These are phyloP conservation scores for Caerostris darwini DNA, from an alignment of 1,140 invertebrate species.

Conservation along the genomic window DNA sequence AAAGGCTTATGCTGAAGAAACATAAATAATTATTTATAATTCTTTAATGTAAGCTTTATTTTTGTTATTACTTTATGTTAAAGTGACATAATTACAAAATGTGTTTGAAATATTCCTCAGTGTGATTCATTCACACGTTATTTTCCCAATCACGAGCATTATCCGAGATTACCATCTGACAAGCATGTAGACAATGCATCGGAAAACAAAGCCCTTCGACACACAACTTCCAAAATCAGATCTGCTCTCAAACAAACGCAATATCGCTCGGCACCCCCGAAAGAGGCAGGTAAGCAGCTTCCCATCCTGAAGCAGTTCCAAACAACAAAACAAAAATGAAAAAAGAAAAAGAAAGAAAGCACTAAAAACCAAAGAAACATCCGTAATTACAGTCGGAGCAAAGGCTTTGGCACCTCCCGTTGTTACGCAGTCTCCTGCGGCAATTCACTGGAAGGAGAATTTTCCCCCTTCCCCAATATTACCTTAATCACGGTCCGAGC, in stretches of 20 bases:
- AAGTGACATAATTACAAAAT: too few species aligned
- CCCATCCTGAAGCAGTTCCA: neutral
- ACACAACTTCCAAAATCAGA: neutral
- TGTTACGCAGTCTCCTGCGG: neutral
- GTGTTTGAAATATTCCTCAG: too few species aligned
- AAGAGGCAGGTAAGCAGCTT: neutral
- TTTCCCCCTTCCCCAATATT: slow-evolving; percentile 12
- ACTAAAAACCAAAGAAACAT: slow-evolving; percentile 29
- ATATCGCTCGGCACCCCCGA: neutral
- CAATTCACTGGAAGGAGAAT: slow-evolving; percentile 1
- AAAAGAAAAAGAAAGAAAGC: too few species aligned
- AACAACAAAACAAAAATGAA: neutral
- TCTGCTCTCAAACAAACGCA: neutral
- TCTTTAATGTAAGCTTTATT: too few species aligned
- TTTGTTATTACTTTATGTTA: too few species aligned
- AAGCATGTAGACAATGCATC: too few species aligned
- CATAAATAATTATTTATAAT: too few species aligned
- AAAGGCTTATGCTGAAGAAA: too few species aligned
- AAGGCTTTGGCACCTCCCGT: slow-evolving; percentile 31
- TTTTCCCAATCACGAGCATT: too few species aligned
- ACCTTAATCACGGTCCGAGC: slow-evolving; percentile 19
- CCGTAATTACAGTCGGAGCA: slow-evolving; percentile 7
- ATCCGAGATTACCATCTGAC: too few species aligned
- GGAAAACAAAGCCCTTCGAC: neutral
- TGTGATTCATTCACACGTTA: too few species aligned